A percentile compares a stretch with the other conserved stretches of the same genome.
Evolutionary conservation across 1,140 invertebrate genomes (phyloP).

Genomic region (Hydropsyche tenuis): DNA sequence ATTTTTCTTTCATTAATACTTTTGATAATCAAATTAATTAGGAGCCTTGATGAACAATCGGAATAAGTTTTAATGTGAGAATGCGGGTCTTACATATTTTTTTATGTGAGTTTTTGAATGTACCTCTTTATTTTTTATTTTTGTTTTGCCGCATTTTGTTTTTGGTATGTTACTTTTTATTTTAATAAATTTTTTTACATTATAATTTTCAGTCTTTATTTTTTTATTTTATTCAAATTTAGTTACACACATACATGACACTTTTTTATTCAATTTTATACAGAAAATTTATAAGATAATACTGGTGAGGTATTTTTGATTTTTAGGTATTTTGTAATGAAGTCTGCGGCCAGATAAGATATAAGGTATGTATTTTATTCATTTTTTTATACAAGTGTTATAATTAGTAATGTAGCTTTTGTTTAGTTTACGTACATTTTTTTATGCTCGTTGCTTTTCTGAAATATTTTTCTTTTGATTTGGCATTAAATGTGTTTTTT

Average conservation of each 20-base stretch:
- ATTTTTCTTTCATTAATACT: slow-evolving; percentile 4
- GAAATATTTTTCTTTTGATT: too few species aligned
- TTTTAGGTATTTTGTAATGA: too few species aligned
- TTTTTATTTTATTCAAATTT: too few species aligned
- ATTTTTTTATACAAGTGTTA: too few species aligned
- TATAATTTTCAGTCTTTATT: slow-evolving; percentile 31
- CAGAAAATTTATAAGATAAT: too few species aligned
- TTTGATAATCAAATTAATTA: neutral
- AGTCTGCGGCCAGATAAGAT: too few species aligned
- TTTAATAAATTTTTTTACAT: slow-evolving; percentile 42
- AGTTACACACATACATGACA: slow-evolving; percentile 4
- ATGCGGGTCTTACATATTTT: slow-evolving; percentile 13
- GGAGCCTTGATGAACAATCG: slow-evolving; percentile 41
- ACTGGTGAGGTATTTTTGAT: too few species aligned
- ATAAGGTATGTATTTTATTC: too few species aligned
- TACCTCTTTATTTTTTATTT: slow-evolving; percentile 22
- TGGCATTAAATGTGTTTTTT: too few species aligned
- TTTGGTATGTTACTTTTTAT: slow-evolving; percentile 45
- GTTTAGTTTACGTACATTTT: too few species aligned
- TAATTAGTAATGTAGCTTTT: too few species aligned
- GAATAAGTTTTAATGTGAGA: neutral
- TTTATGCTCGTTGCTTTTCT: too few species aligned
- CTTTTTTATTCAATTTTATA: neutral
- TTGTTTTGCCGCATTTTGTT: slow-evolving; percentile 42
- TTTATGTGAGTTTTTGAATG: neutral